Evolutionary conservation across 2,113 vertebrate species (phyloP).

Genomic region (Tragelaphus scriptus): DNA sequence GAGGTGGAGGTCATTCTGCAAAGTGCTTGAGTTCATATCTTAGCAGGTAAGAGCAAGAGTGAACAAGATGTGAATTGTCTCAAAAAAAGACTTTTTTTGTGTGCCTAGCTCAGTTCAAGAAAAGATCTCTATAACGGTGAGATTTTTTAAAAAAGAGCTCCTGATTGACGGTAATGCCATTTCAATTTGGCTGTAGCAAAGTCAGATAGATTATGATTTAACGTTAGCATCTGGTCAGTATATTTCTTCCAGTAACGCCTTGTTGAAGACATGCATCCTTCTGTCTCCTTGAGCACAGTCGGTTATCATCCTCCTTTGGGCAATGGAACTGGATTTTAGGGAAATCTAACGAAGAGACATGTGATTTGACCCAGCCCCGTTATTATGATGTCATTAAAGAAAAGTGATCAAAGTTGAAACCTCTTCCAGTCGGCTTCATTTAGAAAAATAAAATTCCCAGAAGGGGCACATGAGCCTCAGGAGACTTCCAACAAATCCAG

Average conservation of each 20-base stretch:
- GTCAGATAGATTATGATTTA: neutral
- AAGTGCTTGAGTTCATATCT: neutral
- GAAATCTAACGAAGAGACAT: neutral
- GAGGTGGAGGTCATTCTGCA: neutral
- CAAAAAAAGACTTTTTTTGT: neutral
- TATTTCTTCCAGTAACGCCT: neutral
- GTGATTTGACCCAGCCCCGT: neutral
- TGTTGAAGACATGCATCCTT: neutral
- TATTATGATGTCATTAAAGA: neutral
- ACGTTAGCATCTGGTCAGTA: neutral
- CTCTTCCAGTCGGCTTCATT: neutral
- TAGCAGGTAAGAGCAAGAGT: neutral
- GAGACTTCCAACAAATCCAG: neutral
- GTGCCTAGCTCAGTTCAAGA: neutral
- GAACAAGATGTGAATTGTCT: neutral
- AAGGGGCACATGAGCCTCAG: neutral
- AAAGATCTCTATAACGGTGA: neutral
- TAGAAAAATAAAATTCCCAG: constrained; percentile 18
- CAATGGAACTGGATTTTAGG: neutral
- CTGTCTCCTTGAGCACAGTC: neutral
- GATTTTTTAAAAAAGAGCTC: neutral
- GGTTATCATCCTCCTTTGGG: neutral
- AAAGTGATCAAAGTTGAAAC: neutral
- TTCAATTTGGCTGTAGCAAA: neutral
- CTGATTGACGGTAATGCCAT: neutral